phyloP scores from a whole-genome alignment of 2,888 invertebrate genomes.

The Melanotus villosus region DNA sequence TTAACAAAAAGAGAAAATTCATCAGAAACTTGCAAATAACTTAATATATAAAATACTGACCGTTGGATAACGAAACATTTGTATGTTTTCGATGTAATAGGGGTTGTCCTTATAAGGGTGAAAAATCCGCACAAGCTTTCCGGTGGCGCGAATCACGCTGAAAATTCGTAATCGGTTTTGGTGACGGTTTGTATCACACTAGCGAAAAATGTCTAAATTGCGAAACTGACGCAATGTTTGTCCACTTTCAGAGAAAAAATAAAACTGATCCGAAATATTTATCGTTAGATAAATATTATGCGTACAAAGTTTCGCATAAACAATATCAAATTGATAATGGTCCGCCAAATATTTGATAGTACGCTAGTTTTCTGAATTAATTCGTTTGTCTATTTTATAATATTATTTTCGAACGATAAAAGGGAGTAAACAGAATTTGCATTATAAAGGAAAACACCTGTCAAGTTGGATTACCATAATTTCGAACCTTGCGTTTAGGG shows the following conservation, averaged over 20 bases:
- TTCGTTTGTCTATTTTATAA: neutral
- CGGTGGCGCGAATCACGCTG: neutral
- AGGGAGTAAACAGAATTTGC: slow-evolving; percentile 30
- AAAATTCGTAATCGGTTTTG: too few relatives aligned
- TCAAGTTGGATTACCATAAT: slow-evolving; percentile 5
- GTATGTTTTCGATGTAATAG: too few relatives aligned
- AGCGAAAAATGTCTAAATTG: slow-evolving; percentile 28
- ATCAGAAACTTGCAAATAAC: too few relatives aligned
- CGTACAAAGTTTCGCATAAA: slow-evolving; percentile 33
- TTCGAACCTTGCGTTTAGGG: slow-evolving; percentile 1
- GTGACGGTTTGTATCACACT: too few relatives aligned
- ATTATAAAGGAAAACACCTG: slow-evolving; percentile 32
- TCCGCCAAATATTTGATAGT: neutral
- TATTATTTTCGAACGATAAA: neutral
- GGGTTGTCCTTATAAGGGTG: too few relatives aligned
- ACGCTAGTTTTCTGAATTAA: neutral
- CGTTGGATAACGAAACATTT: too few relatives aligned
- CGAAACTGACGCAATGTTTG: slow-evolving; percentile 31
- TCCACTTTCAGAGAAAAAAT: slow-evolving; percentile 18
- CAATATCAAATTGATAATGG: slow-evolving; percentile 3
- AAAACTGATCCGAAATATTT: slow-evolving; percentile 24
- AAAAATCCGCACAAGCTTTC: neutral
- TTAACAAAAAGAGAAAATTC: too few relatives aligned
- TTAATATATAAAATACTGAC: too few relatives aligned
- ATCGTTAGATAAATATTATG: slow-evolving; percentile 30